phyloP scores from a whole-genome alignment of 2,797 vertebrate species.

The Threskiornis aethiopicus region DNA sequence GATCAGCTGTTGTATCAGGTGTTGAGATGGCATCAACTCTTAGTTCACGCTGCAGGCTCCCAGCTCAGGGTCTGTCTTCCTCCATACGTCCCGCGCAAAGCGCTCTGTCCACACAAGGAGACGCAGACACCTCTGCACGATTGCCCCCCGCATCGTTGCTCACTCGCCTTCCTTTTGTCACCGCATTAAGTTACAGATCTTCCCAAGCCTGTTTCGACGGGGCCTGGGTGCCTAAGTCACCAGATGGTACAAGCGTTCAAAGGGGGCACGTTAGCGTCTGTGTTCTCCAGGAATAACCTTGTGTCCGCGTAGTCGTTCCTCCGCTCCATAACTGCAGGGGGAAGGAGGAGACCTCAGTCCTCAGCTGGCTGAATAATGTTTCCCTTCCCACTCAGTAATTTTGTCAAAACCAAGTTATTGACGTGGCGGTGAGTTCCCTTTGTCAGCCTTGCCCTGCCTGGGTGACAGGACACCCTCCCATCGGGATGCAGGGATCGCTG shows the following conservation, averaged over 20 bases:
- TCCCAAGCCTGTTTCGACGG: neutral
- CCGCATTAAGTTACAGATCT: neutral
- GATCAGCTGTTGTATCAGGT: neutral
- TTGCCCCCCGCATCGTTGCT: fast-evolving
- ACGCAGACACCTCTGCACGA: neutral
- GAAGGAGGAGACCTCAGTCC: neutral
- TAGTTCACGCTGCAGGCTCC: neutral
- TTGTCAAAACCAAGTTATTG: neutral
- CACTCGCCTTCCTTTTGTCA: neutral
- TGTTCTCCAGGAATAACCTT: neutral
- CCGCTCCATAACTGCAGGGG: neutral
- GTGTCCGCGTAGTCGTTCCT: neutral
- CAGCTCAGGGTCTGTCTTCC: neutral
- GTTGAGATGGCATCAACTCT: neutral
- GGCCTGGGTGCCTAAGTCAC: neutral
- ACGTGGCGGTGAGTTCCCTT: neutral
- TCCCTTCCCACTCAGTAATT: neutral
- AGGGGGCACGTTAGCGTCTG: neutral
- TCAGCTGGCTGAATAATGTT: neutral
- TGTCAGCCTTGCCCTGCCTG: neutral
- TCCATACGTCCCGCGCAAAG: neutral
- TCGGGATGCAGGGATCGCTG: neutral
- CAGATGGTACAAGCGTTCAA: neutral
- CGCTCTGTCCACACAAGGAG: neutral
- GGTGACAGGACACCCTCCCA: neutral